These are phyloP conservation scores for Pyrocoelia pectoralis DNA, from an alignment of 2,888 invertebrate species.

Conservation along the genomic window DNA sequence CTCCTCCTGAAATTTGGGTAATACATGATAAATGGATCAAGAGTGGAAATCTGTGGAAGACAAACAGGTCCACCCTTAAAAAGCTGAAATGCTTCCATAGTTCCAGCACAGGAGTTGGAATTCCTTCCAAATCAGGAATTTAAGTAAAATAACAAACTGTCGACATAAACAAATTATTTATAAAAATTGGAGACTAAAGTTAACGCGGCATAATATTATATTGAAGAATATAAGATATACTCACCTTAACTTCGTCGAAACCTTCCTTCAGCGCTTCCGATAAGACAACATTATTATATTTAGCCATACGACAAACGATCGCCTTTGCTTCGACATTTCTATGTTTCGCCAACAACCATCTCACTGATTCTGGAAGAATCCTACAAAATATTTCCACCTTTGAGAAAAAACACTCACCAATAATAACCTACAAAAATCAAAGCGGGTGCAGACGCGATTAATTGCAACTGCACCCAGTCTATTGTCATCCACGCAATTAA, in stretches of 20 bases:
- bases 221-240: background rate
- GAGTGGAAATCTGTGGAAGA: no score
- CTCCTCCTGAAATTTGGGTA: no score
- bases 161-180: no score
- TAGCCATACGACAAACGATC: conserved; percentile 66
- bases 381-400: conserved; percentile 48
- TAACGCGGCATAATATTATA: no score
- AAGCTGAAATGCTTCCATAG: no score
- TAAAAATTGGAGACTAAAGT: conserved; percentile 17
- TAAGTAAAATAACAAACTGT: no score
- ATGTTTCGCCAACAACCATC: conserved; percentile 70
- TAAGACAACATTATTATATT: conserved; percentile 62
- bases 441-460: conserved; percentile 68
- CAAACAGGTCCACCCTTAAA: no score
- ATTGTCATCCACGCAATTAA: conserved; percentile 66
- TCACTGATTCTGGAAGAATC: conserved; percentile 70
- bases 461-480: conserved; percentile 68
- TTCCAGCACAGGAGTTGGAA: no score
- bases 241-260: conserved; percentile 51
- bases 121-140: no score
- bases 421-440: conserved; percentile 66
- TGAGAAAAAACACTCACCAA: conserved; percentile 59
- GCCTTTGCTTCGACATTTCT: conserved; percentile 63
- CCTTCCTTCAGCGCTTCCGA: conserved; percentile 59
- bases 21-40: no score